These are phyloP conservation scores for Tretioscincus oriximinensis DNA, from an alignment of 2,113 vertebrate species.

Conservation along the genomic window DNA sequence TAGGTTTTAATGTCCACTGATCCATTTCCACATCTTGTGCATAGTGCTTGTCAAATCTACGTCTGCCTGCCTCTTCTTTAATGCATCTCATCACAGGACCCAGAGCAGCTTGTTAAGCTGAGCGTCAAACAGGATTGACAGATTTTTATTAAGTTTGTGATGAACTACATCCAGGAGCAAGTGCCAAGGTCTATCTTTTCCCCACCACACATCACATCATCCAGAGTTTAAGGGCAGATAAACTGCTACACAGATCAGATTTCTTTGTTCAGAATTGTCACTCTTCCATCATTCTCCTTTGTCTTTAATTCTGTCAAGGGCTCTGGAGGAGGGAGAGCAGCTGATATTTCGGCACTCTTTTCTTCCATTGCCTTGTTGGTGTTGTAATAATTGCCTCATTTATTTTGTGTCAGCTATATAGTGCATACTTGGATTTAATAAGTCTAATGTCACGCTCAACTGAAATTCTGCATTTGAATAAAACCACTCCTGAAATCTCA, in stretches of 20 bases:
- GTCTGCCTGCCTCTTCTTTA: not conserved
- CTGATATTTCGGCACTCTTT: not conserved
- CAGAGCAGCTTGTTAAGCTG: not conserved
- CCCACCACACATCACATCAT: not conserved
- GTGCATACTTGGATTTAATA: not conserved
- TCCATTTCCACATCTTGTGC: not conserved
- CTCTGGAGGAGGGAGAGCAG: not conserved
- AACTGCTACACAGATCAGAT: not conserved
- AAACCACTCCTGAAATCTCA: slow-evolving; percentile 4
- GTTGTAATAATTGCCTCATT: slow-evolving; percentile 2
- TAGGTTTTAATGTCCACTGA: not conserved
- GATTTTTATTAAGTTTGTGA: slow-evolving; percentile 1
- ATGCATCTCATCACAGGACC: rapidly evolving
- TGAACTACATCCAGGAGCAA: not conserved
- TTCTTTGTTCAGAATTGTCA: slow-evolving; percentile 14
- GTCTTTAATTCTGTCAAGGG: not conserved
- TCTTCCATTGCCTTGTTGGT: not conserved
- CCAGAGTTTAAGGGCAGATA: not conserved
- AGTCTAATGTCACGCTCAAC: not conserved
- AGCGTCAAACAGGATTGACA: not conserved
- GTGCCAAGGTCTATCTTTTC: not conserved
- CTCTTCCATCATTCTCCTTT: not conserved
- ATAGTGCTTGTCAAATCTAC: not conserved
- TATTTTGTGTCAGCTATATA: not conserved
- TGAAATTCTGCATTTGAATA: slow-evolving; percentile 16